These are phyloP conservation scores for Eptesicus fuscus DNA, from an alignment of 2,113 vertebrate genomes.

Conservation along the genomic window DNA sequence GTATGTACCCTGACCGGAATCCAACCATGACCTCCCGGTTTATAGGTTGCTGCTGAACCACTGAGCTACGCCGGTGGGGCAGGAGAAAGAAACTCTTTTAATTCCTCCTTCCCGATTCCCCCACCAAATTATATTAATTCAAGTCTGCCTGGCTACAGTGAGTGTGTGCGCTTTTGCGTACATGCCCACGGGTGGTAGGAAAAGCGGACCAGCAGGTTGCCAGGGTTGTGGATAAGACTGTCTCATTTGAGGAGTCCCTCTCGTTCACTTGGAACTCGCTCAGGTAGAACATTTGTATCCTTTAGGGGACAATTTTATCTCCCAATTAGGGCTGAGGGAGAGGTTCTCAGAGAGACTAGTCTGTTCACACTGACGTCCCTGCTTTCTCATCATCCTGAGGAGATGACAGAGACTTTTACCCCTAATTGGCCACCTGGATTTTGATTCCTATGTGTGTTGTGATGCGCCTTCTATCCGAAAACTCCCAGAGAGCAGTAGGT, in stretches of 20 bases:
- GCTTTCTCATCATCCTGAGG: background rate
- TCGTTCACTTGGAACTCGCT: background rate
- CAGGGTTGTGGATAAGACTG: constrained; percentile 29
- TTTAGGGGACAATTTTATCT: background rate
- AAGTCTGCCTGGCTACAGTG: constrained; percentile 52
- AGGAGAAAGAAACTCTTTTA: background rate
- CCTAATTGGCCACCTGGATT: background rate
- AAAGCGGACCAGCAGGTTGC: constrained; percentile 56
- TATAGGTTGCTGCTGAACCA: too few species aligned
- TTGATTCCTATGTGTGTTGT: background rate
- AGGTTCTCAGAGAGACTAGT: constrained; percentile 6
- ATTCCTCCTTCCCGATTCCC: background rate
- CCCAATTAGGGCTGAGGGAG: background rate
- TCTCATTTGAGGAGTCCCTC: background rate
- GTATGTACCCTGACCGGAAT: too few species aligned
- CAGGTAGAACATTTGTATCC: background rate
- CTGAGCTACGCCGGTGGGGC: too few species aligned
- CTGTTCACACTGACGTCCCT: background rate
- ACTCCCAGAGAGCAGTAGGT: background rate
- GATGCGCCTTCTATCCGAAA: background rate
- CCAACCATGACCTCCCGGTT: too few species aligned
- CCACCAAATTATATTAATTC: constrained; percentile 62
- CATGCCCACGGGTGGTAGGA: constrained; percentile 53
- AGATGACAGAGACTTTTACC: background rate
- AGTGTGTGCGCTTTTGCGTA: constrained; percentile 54